Evolutionary conservation across 2,888 invertebrate species (phyloP).

Genomic region (Oasisia sp.): DNA sequence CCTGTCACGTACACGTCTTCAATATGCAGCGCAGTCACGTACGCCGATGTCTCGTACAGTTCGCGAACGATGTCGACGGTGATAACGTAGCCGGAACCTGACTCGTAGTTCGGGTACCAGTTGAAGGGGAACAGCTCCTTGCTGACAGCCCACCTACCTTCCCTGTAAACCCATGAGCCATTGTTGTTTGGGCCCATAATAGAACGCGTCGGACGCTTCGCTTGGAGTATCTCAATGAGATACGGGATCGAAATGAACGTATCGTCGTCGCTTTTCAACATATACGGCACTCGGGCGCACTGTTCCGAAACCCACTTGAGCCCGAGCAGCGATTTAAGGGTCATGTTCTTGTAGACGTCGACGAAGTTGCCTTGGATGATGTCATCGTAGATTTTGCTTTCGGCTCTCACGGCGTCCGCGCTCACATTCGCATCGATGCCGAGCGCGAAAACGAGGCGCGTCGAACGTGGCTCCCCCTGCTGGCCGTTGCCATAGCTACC

Average conservation of each 20-base stretch:
- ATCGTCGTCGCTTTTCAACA: too few relatives aligned
- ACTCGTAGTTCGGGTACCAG: slow-evolving; percentile 42
- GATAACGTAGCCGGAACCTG: slow-evolving; percentile 42
- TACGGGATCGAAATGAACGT: too few relatives aligned
- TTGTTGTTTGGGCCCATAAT: slow-evolving; percentile 42
- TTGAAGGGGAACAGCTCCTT: too few relatives aligned
- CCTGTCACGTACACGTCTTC: too few relatives aligned
- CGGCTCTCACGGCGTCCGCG: slow-evolving; percentile 30
- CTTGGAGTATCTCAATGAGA: slow-evolving; percentile 30
- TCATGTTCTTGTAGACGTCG: too few relatives aligned
- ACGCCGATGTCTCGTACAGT: too few relatives aligned
- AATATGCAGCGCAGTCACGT: too few relatives aligned
- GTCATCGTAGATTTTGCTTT: slow-evolving; percentile 34
- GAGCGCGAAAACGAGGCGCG: too few relatives aligned
- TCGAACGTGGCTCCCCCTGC: neutral
- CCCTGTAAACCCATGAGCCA: slow-evolving; percentile 34
- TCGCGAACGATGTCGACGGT: slow-evolving; percentile 38
- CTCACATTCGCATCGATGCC: slow-evolving; percentile 28
- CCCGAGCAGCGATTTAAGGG: too few relatives aligned
- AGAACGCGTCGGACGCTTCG: slow-evolving; percentile 28
- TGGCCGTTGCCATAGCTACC: slow-evolving; percentile 36
- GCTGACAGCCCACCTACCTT: slow-evolving; percentile 38
- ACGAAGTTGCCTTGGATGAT: too few relatives aligned
- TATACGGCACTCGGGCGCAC: too few relatives aligned
- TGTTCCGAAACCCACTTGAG: too few relatives aligned